Percentiles rank a stretch among this genome's conserved stretches.
These are phyloP conservation scores for Pterostichus niger DNA, from an alignment of 2,888 invertebrate species.

Conservation along the genomic window DNA sequence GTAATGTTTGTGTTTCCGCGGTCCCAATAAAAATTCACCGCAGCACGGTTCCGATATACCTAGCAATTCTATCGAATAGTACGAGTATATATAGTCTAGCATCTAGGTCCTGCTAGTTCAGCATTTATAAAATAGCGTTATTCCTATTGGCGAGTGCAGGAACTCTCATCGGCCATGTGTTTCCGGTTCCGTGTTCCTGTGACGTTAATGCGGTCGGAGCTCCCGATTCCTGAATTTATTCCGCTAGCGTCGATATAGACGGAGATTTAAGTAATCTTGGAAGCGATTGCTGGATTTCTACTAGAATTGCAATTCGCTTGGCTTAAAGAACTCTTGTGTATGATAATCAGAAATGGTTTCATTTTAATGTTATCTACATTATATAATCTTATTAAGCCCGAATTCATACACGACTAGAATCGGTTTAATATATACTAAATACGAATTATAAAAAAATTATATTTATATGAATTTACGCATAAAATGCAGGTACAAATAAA, in stretches of 20 bases:
- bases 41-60: conserved; percentile 22
- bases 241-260: not conserved
- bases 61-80: conserved; percentile 10
- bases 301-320: not conserved
- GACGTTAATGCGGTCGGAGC: conserved; percentile 15
- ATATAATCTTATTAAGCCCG: too few species aligned
- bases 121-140: conserved; percentile 32
- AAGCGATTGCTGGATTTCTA: conserved; percentile 10
- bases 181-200: conserved; percentile 16
- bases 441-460: too few species aligned
- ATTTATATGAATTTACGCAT: too few species aligned
- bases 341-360: not conserved
- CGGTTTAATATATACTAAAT: too few species aligned
- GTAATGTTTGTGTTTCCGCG: conserved; percentile 16
- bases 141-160: conserved; percentile 35
- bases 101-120: not conserved
- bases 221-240: conserved; percentile 29
- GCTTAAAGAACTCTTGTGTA: conserved; percentile 10
- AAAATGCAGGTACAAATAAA: too few species aligned
- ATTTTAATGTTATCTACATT: too few species aligned
- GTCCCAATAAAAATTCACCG: conserved; percentile 39
- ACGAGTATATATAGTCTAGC: too few species aligned
- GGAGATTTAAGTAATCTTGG: conserved; percentile 23
- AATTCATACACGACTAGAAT: too few species aligned
- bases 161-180: conserved; percentile 38